phyloP scores from a whole-genome alignment of 2,797 vertebrate genomes.

The Triplophysa bombifrons region DNA sequence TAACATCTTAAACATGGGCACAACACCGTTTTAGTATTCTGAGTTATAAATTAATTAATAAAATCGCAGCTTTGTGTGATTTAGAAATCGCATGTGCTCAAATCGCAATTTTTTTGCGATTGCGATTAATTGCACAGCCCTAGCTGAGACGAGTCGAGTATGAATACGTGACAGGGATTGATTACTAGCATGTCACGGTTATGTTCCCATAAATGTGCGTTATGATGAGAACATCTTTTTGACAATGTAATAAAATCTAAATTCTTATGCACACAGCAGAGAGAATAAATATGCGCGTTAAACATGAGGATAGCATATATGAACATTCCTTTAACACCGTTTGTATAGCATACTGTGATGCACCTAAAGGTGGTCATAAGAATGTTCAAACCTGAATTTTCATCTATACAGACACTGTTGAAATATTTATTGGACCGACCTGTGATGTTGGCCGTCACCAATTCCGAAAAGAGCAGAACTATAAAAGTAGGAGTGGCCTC shows the following conservation, averaged over 20 bases:
- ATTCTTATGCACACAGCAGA: constrained; percentile 3
- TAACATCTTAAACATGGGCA: too few relatives aligned
- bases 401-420: background rate
- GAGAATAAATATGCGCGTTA: constrained; percentile 15
- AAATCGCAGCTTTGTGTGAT: too few relatives aligned
- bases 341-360: background rate
- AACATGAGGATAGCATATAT: background rate
- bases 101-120: too few relatives aligned
- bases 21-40: too few relatives aligned
- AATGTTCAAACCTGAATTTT: background rate
- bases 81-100: too few relatives aligned
- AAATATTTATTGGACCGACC: constrained; percentile 69
- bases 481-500: constrained; percentile 86
- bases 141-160: constrained; percentile 6
- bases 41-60: too few relatives aligned
- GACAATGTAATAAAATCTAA: constrained; percentile 7
- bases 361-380: background rate
- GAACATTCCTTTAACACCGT: background rate
- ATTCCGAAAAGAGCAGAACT: constrained; percentile 86
- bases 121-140: too few relatives aligned
- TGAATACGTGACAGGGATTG: background rate
- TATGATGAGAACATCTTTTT: background rate
- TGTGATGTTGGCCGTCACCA: constrained; percentile 89
- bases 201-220: constrained; percentile 14
- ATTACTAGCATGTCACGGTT: background rate